Evolutionary conservation across 23 tunicate genomes (phyloP).

Genomic region (Halocynthia aurantium): DNA sequence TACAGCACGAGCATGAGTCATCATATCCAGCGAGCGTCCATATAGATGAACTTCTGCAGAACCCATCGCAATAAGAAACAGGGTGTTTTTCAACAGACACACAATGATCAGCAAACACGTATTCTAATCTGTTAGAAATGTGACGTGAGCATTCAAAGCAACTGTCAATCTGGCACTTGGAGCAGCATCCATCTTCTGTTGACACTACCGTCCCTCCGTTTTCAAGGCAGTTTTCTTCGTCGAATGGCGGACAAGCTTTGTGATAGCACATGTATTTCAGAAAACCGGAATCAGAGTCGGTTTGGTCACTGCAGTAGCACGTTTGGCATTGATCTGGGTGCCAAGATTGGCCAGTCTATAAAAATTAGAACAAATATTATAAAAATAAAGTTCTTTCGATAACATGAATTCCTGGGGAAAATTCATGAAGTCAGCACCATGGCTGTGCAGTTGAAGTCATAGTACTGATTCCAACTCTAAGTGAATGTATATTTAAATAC

Average conservation of each 20-base stretch:
- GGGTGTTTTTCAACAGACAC: slow-evolving; percentile 53
- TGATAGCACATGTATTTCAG: slow-evolving; percentile 36
- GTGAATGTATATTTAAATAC: no score
- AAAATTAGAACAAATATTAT: no score
- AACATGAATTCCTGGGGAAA: background rate
- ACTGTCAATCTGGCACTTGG: slow-evolving; percentile 48
- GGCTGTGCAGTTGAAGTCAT: background rate
- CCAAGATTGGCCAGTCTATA: slow-evolving; percentile 63
- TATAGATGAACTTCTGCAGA: slow-evolving; percentile 62
- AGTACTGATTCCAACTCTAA: no score
- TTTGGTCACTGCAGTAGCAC: slow-evolving; percentile 51
- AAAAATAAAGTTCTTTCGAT: background rate
- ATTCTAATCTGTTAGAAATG: slow-evolving; percentile 41
- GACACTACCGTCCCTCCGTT: slow-evolving; percentile 65
- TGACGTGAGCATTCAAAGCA: slow-evolving; percentile 71
- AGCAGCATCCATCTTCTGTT: slow-evolving; percentile 80
- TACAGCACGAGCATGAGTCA: slow-evolving; percentile 77
- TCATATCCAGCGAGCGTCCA: slow-evolving; percentile 44
- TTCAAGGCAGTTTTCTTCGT: slow-evolving; percentile 42
- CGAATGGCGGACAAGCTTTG: slow-evolving; percentile 73
- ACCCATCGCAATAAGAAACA: slow-evolving; percentile 81
- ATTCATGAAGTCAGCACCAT: background rate
- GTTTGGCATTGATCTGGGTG: slow-evolving; percentile 56
- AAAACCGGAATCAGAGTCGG: slow-evolving; percentile 43
- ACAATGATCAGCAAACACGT: slow-evolving; percentile 61